A percentile compares a stretch with the other conserved stretches of the same genome.
Conservation (phyloP, 2,113 vertebrate species). For the Alces alces region DNA sequence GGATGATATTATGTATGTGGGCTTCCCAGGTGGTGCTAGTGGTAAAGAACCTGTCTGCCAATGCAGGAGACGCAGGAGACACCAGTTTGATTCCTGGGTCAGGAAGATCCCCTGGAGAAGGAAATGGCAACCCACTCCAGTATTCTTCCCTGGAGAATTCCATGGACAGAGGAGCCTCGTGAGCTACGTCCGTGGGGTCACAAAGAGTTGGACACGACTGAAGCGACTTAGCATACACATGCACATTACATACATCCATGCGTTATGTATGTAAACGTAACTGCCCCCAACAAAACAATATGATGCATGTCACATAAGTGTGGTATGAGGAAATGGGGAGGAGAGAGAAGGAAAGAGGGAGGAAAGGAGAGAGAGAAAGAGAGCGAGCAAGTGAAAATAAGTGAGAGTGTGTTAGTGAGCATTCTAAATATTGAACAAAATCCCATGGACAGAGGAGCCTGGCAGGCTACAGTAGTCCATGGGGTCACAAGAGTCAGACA, state of each 20-base stretch:
- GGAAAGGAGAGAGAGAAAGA: too few species aligned
- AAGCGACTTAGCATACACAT: neutral
- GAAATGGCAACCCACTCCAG: neutral
- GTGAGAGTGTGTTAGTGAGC: neutral
- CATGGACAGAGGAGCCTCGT: neutral
- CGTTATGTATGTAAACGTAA: fast-evolving
- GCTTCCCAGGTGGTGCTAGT: neutral
- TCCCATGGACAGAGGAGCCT: neutral
- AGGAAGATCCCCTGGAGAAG: neutral
- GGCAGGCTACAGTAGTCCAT: neutral
- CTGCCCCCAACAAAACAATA: neutral
- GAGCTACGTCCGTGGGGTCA: neutral
- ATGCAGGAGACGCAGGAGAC: neutral
- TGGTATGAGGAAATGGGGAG: neutral
- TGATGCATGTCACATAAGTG: fast-evolving
- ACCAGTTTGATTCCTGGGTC: neutral
- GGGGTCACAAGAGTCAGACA: neutral
- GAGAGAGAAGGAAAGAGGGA: neutral
- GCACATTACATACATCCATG: neutral
- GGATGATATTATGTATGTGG: neutral
- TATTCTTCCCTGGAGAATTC: neutral
- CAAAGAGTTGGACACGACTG: neutral
- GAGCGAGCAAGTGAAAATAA: neutral
- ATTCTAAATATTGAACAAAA: neutral
- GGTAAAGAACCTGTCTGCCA: neutral